phyloP scores from a whole-genome alignment of 2,113 vertebrate species.

The Nothocercus julius region DNA sequence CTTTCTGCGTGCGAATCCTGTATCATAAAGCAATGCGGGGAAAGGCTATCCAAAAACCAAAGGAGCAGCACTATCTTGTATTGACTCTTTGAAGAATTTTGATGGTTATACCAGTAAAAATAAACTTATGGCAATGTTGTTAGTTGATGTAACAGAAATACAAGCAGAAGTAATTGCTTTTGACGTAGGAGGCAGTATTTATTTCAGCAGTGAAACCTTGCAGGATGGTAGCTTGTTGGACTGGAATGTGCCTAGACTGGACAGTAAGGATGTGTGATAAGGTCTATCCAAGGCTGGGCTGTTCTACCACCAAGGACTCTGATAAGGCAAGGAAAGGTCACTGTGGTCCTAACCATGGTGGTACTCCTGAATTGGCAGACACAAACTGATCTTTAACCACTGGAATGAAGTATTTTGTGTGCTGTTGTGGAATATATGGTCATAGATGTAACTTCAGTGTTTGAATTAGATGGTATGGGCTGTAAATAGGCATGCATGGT shows the following conservation, averaged over 20 bases:
- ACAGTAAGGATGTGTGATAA: constrained; percentile 16
- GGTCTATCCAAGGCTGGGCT: constrained; percentile 28
- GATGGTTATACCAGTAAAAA: neutral
- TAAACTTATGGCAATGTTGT: neutral
- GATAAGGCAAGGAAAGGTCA: neutral
- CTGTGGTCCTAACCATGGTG: neutral
- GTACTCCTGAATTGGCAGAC: neutral
- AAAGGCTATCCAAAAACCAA: neutral
- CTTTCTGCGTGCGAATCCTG: neutral
- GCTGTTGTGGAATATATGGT: neutral
- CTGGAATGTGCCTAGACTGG: constrained; percentile 8
- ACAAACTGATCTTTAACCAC: neutral
- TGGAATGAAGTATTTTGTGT: neutral
- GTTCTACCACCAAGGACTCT: constrained; percentile 6
- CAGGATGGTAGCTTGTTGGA: neutral
- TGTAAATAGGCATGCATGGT: neutral
- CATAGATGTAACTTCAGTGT: neutral
- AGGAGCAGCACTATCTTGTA: neutral
- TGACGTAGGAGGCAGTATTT: neutral
- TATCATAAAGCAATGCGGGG: neutral
- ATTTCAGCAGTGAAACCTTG: neutral
- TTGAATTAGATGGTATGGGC: neutral
- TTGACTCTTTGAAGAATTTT: neutral
- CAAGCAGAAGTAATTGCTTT: neutral
- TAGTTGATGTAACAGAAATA: neutral